Conservation (phyloP, 2,797 vertebrate species). For the Catharus ustulatus region DNA sequence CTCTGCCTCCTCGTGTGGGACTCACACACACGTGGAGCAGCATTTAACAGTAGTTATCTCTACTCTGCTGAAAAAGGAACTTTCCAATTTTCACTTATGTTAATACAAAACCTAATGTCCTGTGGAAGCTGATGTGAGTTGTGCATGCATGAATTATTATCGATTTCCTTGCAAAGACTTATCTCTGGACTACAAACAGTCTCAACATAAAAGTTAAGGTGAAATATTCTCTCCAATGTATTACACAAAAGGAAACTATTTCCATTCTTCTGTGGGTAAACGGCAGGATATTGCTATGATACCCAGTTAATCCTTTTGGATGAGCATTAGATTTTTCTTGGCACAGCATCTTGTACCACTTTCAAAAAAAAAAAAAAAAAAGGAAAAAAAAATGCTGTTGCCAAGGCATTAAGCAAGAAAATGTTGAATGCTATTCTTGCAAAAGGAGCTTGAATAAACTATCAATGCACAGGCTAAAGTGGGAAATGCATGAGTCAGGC, state of each 20-base stretch:
- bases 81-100: constrained; percentile 64
- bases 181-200: constrained; percentile 55
- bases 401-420: constrained; percentile 41
- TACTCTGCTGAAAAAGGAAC: constrained; percentile 56
- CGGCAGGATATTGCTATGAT: constrained; percentile 33
- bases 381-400: neutral
- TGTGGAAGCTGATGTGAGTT: constrained; percentile 51
- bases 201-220: constrained; percentile 58
- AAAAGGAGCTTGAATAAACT: constrained; percentile 24
- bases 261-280: constrained; percentile 48
- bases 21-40: neutral
- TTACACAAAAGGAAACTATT: constrained; percentile 46
- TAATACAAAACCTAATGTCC: constrained; percentile 62
- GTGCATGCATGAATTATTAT: constrained; percentile 67
- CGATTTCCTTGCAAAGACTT: constrained; percentile 68
- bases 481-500: neutral
- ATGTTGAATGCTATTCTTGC: constrained; percentile 19
- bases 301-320: constrained; percentile 59
- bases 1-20: neutral
- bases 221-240: constrained; percentile 49
- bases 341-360: constrained; percentile 11
- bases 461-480: neutral
- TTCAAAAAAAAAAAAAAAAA: neutral
- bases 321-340: constrained; percentile 56
- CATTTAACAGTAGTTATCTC: constrained; percentile 28